A percentile compares a stretch with the other conserved stretches of the same genome.
Evolutionary conservation across 2,113 vertebrate species (phyloP).

Genomic region (Steatornis caripensis): DNA sequence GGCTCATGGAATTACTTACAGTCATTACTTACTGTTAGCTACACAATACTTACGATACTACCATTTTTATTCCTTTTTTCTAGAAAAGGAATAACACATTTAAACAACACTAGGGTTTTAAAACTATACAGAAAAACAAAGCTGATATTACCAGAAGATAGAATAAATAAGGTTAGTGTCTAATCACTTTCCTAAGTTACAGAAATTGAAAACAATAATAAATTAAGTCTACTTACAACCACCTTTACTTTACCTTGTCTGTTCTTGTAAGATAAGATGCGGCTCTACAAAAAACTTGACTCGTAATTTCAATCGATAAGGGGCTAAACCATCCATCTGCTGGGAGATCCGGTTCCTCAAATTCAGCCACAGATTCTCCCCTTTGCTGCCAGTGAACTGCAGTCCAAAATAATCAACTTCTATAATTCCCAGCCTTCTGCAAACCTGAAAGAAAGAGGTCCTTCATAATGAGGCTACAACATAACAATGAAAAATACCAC

Average conservation of each 20-base stretch:
- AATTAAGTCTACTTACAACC: background rate
- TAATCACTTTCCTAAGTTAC: background rate
- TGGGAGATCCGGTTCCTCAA: constrained; percentile 96
- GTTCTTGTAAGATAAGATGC: constrained; percentile 96
- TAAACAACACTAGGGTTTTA: background rate
- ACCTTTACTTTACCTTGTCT: constrained; percentile 83
- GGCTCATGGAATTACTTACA: background rate
- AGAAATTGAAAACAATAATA: background rate
- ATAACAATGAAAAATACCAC: background rate
- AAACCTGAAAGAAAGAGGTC: constrained; percentile 81
- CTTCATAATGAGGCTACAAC: background rate
- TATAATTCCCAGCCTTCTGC: constrained; percentile 93
- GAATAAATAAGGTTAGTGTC: background rate
- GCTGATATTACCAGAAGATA: background rate
- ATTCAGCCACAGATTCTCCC: constrained; percentile 97
- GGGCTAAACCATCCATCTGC: constrained; percentile 92
- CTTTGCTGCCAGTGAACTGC: constrained; percentile 94
- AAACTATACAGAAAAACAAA: background rate
- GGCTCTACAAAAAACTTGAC: constrained; percentile 99
- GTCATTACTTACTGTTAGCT: background rate
- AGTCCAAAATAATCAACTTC: constrained; percentile 98
- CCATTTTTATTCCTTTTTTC: background rate
- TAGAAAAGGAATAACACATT: background rate
- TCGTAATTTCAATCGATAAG: constrained; percentile 88
- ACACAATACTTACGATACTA: background rate